phyloP scores from a whole-genome alignment of 1,140 invertebrate genomes.

The Lordiphosa collinella region DNA sequence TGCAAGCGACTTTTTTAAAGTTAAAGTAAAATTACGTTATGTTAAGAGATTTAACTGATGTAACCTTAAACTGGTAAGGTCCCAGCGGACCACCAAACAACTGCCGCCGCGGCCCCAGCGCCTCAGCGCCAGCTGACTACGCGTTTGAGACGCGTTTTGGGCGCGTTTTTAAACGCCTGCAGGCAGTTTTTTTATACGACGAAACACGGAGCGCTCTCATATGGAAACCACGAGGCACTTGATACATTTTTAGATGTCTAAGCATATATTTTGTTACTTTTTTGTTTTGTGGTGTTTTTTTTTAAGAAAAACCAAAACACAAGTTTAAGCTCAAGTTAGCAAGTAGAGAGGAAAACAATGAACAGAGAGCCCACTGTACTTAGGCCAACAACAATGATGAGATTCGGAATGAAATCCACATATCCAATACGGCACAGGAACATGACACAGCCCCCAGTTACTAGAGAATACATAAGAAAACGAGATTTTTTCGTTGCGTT shows the following conservation, averaged over 20 bases:
- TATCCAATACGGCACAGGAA: not conserved
- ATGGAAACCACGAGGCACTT: slow-evolving; percentile 6
- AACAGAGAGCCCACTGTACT: slow-evolving; percentile 2
- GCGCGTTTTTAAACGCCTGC: slow-evolving; percentile 29
- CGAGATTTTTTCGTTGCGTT: slow-evolving; percentile 8
- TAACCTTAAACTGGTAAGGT: slow-evolving; percentile 15
- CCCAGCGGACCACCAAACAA: not conserved
- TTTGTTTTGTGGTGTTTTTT: slow-evolving; percentile 12
- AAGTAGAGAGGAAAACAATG: slow-evolving; percentile 8
- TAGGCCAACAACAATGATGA: slow-evolving; percentile 1
- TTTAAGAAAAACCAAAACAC: slow-evolving; percentile 19
- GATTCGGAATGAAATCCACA: slow-evolving; percentile 7
- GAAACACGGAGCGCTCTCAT: slow-evolving; percentile 20
- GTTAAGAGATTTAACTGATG: slow-evolving; percentile 33
- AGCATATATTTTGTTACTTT: slow-evolving; percentile 1
- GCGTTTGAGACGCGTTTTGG: slow-evolving; percentile 22
- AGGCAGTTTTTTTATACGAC: slow-evolving; percentile 33
- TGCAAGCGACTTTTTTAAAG: slow-evolving; percentile 11
- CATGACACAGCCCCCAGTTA: slow-evolving; percentile 47
- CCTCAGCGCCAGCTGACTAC: slow-evolving; percentile 8
- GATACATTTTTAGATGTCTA: slow-evolving; percentile 3
- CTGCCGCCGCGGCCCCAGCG: slow-evolving; percentile 14
- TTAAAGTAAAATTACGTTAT: slow-evolving; percentile 44
- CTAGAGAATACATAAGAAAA: slow-evolving; percentile 16
- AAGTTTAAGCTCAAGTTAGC: slow-evolving; percentile 34